Evolutionary conservation across 2,797 vertebrate genomes (phyloP).

Genomic region (Manis pentadactyla): DNA sequence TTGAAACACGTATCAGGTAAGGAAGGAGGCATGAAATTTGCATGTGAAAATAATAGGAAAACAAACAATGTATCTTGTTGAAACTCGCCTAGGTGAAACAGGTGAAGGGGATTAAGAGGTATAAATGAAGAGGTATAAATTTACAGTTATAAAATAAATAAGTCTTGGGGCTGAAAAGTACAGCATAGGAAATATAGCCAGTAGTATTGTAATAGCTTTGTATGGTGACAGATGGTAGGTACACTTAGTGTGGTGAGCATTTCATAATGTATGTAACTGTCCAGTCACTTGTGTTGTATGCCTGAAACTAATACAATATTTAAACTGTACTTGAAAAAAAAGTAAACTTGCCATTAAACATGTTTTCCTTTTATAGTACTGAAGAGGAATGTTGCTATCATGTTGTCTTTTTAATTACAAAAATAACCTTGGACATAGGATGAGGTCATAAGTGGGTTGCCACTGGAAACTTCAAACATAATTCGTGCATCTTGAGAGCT

Average conservation of each 20-base stretch:
- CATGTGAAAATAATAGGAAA: not conserved
- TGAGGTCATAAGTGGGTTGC: not conserved
- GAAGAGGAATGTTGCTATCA: not conserved
- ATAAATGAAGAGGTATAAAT: too few relatives aligned
- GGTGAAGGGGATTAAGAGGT: too few relatives aligned
- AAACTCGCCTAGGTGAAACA: not conserved
- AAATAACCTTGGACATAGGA: not conserved
- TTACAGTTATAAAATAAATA: too few relatives aligned
- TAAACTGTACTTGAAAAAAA: too few relatives aligned
- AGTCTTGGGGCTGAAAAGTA: too few relatives aligned
- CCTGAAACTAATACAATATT: too few relatives aligned
- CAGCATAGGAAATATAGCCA: too few relatives aligned
- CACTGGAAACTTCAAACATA: not conserved
- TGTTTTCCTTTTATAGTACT: not conserved
- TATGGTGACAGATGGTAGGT: too few relatives aligned
- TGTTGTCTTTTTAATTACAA: not conserved
- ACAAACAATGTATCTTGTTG: not conserved
- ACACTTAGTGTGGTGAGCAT: too few relatives aligned
- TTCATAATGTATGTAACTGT: too few relatives aligned
- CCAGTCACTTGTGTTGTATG: too few relatives aligned
- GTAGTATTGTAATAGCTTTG: too few relatives aligned
- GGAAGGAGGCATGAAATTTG: slow-evolving; percentile 61
- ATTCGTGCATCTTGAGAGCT: not conserved
- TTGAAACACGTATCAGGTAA: slow-evolving; percentile 94
- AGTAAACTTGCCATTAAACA: not conserved